These are phyloP conservation scores for Ectobius pallidus DNA, from an alignment of 2,888 invertebrate species.

Conservation along the genomic window DNA sequence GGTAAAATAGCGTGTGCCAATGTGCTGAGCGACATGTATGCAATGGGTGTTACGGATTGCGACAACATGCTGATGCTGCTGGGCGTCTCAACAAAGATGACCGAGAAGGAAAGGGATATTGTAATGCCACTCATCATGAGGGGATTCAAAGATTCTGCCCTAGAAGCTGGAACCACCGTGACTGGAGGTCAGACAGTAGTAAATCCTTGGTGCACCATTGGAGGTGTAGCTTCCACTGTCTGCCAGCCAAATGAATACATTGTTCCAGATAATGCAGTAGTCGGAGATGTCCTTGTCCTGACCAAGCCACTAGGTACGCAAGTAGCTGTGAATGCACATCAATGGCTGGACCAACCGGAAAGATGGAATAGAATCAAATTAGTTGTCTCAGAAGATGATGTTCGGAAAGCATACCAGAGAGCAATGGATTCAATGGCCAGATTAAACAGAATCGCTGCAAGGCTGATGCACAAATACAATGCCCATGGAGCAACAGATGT, in stretches of 20 bases:
- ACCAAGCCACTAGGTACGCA: slow-evolving; percentile 89
- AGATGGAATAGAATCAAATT: slow-evolving; percentile 72
- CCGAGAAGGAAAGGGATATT: slow-evolving; percentile 73
- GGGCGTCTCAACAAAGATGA: slow-evolving; percentile 76
- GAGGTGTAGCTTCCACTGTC: slow-evolving; percentile 80
- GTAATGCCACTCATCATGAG: slow-evolving; percentile 76
- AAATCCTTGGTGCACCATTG: slow-evolving; percentile 86
- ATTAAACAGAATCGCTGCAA: slow-evolving; percentile 75
- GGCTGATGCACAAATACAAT: slow-evolving; percentile 82
- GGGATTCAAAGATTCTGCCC: slow-evolving; percentile 78
- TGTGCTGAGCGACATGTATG: slow-evolving; percentile 83
- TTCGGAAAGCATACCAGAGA: slow-evolving; percentile 70
- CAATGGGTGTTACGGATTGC: slow-evolving; percentile 80
- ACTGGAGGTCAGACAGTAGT: slow-evolving; percentile 76
- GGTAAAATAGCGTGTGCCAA: slow-evolving; percentile 79
- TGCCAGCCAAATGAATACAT: slow-evolving; percentile 76
- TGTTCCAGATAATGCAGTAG: slow-evolving; percentile 76
- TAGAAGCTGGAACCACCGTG: slow-evolving; percentile 71
- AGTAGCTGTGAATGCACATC: slow-evolving; percentile 79
- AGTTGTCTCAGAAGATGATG: slow-evolving; percentile 70
- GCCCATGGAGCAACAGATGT: slow-evolving; percentile 86
- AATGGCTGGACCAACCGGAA: slow-evolving; percentile 83
- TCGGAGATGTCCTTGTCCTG: slow-evolving; percentile 80
- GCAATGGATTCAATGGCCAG: slow-evolving; percentile 82
- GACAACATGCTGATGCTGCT: slow-evolving; percentile 82